These are phyloP conservation scores for Pseudomyrmex flavicornis DNA, from an alignment of 1,140 invertebrate genomes.

Conservation along the genomic window DNA sequence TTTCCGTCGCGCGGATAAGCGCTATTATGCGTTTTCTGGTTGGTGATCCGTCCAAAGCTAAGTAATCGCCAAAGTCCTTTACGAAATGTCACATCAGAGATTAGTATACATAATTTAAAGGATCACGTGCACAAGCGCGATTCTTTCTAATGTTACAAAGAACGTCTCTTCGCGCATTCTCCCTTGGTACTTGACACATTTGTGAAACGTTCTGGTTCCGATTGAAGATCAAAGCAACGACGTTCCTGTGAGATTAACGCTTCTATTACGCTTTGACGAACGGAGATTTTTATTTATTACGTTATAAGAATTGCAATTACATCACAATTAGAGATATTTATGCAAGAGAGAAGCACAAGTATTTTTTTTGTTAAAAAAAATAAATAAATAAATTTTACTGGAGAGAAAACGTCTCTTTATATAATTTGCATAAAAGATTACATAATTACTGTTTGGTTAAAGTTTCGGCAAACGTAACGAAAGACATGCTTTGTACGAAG, in stretches of 20 bases:
- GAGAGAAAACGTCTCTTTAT: not conserved
- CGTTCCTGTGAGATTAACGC: not conserved
- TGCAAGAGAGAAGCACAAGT: not conserved
- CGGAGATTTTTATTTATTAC: too few relatives aligned
- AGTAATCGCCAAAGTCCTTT: not conserved
- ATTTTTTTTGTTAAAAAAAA: too few relatives aligned
- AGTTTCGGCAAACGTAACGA: not conserved
- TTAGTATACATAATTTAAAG: not conserved
- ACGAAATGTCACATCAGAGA: not conserved
- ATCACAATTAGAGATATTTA: not conserved
- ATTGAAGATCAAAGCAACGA: not conserved
- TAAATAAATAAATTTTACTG: too few relatives aligned
- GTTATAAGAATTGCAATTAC: not conserved
- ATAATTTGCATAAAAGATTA: not conserved
- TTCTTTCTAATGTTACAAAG: not conserved
- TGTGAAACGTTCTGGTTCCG: not conserved
- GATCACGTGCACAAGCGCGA: not conserved
- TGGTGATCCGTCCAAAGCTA: conserved; percentile 4
- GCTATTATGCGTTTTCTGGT: not conserved
- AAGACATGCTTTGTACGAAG: not conserved
- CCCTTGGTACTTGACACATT: not conserved
- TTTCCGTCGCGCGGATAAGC: conserved; percentile 2
- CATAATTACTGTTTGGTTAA: not conserved
- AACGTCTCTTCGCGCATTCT: not conserved
- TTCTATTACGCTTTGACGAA: not conserved